A percentile compares a stretch with the other conserved stretches of the same genome.
Evolutionary conservation across 2,888 invertebrate genomes (phyloP).

Genomic region (Chrysolina oricalcia): DNA sequence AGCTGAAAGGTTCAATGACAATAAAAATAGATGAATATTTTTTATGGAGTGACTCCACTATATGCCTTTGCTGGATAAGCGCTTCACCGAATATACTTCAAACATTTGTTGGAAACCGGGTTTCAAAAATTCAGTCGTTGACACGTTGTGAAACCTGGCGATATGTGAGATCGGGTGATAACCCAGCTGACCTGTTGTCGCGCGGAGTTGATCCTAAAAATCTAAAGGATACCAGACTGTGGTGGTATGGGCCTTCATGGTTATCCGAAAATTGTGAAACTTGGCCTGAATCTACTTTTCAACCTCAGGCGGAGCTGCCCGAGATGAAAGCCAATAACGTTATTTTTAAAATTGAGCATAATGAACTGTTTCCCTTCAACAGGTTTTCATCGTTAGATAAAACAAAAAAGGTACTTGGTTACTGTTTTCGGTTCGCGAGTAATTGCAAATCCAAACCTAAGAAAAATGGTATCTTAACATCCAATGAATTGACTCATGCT

Average conservation of each 20-base stretch:
- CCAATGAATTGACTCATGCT: not conserved
- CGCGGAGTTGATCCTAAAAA: slow-evolving; percentile 2
- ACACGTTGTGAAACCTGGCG: slow-evolving; percentile 1
- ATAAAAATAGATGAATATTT: not conserved
- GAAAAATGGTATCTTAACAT: not conserved
- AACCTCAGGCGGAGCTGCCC: not conserved
- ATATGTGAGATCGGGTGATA: slow-evolving; percentile 20
- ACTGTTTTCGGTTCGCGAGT: not conserved
- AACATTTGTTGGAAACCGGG: slow-evolving; percentile 26
- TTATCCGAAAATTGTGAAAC: no score
- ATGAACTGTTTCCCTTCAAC: not conserved
- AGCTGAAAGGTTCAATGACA: slow-evolving; percentile 17
- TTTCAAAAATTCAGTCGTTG: slow-evolving; percentile 26
- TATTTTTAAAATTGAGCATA: not conserved
- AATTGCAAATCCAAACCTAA: not conserved
- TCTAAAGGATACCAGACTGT: no score
- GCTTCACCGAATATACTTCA: slow-evolving; percentile 22
- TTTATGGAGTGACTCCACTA: slow-evolving; percentile 25
- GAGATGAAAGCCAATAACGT: not conserved
- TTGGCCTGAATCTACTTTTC: no score
- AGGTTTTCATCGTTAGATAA: not conserved
- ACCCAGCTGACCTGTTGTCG: slow-evolving; percentile 28
- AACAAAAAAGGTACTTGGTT: not conserved
- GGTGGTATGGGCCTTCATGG: no score
- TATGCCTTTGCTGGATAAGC: slow-evolving; percentile 7